A percentile compares a stretch with the other conserved stretches of the same genome.
These are phyloP conservation scores for Sycophila texana DNA, from an alignment of 2,888 invertebrate species.

Conservation along the genomic window DNA sequence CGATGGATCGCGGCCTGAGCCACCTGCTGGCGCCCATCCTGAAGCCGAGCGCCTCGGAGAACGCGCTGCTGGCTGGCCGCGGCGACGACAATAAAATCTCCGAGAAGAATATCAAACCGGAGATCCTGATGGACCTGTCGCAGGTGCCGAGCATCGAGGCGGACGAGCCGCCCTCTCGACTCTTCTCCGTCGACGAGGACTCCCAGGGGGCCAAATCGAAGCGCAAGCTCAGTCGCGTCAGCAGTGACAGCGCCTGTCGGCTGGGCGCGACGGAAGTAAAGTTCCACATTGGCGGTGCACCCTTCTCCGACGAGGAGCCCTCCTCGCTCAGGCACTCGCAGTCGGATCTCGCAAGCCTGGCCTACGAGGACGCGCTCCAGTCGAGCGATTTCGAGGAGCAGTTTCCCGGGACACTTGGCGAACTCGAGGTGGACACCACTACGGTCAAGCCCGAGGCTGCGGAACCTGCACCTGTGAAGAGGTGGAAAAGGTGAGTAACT, in stretches of 20 bases:
- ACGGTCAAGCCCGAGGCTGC: neutral
- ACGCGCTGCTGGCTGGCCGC: constrained; percentile 56
- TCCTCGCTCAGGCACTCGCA: constrained; percentile 29
- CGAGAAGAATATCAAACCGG: constrained; percentile 75
- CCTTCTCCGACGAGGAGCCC: constrained; percentile 22
- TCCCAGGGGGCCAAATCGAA: constrained; percentile 72
- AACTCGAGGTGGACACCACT: neutral
- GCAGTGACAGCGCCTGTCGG: constrained; percentile 57
- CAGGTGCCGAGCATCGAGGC: constrained; percentile 72
- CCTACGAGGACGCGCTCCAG: neutral
- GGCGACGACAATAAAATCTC: constrained; percentile 64
- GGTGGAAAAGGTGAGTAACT: constrained; percentile 41
- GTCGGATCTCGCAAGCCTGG: constrained; percentile 26
- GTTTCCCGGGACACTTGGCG: neutral
- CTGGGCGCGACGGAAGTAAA: constrained; percentile 5
- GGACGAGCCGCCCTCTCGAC: constrained; percentile 73
- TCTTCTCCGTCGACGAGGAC: constrained; percentile 75
- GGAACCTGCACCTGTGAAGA: neutral
- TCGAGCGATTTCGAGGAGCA: neutral
- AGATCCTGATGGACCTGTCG: constrained; percentile 74
- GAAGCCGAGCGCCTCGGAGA: constrained; percentile 67
- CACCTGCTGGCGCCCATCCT: constrained; percentile 46
- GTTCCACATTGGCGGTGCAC: constrained; percentile 29
- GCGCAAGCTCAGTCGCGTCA: constrained; percentile 59
- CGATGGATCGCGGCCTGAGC: neutral